A percentile compares a stretch with the other conserved stretches of the same genome.
phyloP scores from a whole-genome alignment of 2,888 invertebrate species.

The Meteorus colon region DNA sequence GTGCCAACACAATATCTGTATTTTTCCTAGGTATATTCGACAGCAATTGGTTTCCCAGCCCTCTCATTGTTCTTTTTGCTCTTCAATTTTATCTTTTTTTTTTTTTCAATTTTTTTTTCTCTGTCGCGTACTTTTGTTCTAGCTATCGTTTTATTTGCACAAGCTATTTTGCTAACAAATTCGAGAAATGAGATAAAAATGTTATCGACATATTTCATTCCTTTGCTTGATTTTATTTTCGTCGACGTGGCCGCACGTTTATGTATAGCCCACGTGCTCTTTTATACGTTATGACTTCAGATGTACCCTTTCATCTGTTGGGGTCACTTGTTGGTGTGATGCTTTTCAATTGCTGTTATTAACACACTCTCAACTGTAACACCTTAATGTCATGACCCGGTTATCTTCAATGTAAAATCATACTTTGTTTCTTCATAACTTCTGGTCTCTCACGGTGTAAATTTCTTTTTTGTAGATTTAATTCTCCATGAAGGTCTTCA shows the following conservation, averaged over 20 bases:
- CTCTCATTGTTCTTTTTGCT: background rate
- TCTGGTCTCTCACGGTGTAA: background rate
- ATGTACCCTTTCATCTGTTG: slow-evolving; percentile 4
- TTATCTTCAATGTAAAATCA: background rate
- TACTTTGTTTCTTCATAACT: background rate
- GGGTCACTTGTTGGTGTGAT: slow-evolving; percentile 1
- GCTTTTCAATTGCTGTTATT: slow-evolving; percentile 1
- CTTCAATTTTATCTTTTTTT: slow-evolving; percentile 15
- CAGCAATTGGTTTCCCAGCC: background rate
- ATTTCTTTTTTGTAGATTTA: background rate
- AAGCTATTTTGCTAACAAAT: background rate
- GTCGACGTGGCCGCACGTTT: slow-evolving; percentile 3
- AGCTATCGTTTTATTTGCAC: slow-evolving; percentile 10
- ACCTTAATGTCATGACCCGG: slow-evolving; percentile 2
- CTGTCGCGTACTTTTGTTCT: background rate
- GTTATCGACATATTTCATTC: slow-evolving; percentile 45
- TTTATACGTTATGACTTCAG: slow-evolving; percentile 1
- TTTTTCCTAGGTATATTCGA: background rate
- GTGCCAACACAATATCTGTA: background rate
- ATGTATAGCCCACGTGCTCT: background rate
- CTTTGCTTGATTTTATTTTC: slow-evolving; percentile 38
- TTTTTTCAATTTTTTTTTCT: background rate
- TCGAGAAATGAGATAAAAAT: slow-evolving; percentile 30
- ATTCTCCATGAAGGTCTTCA: background rate
- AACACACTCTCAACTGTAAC: background rate